A percentile compares a stretch with the other conserved stretches of the same genome.
These are phyloP conservation scores for Allacma fusca DNA, from an alignment of 2,888 invertebrate species.

Conservation along the genomic window DNA sequence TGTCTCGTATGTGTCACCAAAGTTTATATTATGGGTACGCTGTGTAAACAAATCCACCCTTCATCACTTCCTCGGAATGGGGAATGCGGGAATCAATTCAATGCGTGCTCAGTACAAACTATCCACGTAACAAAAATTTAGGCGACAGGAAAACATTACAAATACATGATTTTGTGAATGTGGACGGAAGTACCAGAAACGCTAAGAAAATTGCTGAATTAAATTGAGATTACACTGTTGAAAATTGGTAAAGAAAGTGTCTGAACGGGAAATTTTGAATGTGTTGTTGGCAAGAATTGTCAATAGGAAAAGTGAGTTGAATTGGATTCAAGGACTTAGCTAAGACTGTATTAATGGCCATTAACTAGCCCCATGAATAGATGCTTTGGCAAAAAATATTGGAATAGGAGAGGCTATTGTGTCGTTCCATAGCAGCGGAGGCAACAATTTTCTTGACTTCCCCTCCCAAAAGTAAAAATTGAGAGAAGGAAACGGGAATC, in stretches of 20 bases:
- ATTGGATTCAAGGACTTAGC: neutral
- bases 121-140: too few relatives aligned
- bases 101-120: too few relatives aligned
- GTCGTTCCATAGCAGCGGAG: too few relatives aligned
- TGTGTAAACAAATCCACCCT: neutral
- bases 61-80: slow-evolving; percentile 25
- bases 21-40: neutral
- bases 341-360: slow-evolving; percentile 52
- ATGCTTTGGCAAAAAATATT: slow-evolving; percentile 35
- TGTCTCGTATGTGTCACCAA: slow-evolving; percentile 16
- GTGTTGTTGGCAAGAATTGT: slow-evolving; percentile 28
- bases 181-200: too few relatives aligned
- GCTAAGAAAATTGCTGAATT: too few relatives aligned
- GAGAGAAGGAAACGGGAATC: neutral
- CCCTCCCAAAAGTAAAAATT: neutral
- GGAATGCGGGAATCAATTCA: too few relatives aligned
- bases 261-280: slow-evolving; percentile 41
- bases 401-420: neutral
- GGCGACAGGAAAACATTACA: too few relatives aligned
- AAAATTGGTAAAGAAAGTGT: slow-evolving; percentile 52
- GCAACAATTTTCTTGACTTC: neutral
- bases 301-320: neutral
- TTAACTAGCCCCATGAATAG: slow-evolving; percentile 46
- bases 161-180: too few relatives aligned
- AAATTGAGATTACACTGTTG: too few relatives aligned